Base-by-base conservation (phyloP, 2,888 invertebrate species). In the Cepaea hortensis region DNA sequence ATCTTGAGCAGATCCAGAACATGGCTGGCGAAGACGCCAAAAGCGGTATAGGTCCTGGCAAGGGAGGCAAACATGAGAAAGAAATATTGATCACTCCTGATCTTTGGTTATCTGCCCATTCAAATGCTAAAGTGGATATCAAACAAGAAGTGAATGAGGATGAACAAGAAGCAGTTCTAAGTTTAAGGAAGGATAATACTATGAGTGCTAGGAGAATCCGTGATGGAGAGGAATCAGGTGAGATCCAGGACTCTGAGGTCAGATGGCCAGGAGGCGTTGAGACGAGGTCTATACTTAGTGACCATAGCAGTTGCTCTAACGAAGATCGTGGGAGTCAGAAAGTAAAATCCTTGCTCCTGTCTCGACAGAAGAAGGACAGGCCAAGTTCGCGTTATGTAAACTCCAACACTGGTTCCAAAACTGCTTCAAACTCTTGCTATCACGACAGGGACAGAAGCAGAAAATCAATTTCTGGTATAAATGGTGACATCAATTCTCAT, bases 61-160 rank as follows among this genome's bases (percentile, higher is more conserved):
- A 88, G 9, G 87, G 85, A n/a, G 90, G 88, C n/a, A 86, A 89
- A 23, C 86, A 84, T 20, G 90, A 91, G 72, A 88, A 89, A 61
- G 90, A 91, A 89, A 93, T 95, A 85, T 92, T 98, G 79, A 98
- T 98, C 90, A 98, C 98, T 0, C 98, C 98, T 0, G 98, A 98
- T 88, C 95, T 98, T 4, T 98, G 98, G 98, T 95, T 98, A 90
- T 77, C 88, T 73, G 55, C 20, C 48, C 70, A 77, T 23, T 15
- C 62, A 0, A 76, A 86, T 11, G 15, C 50, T 23, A 70, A 81
- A n/a, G 85, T 88, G 65, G 73, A 65, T 18, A 46, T 85, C 61
- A 86, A 81, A 46, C n/a, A 81, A 55, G 86, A 86, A 61, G 65
- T 76, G 7, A 20, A 61, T n/a, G 85, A 81, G 23, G 88, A 89